Base-by-base conservation (phyloP, 2,888 invertebrate species). In the Amorpha juglandis region DNA sequence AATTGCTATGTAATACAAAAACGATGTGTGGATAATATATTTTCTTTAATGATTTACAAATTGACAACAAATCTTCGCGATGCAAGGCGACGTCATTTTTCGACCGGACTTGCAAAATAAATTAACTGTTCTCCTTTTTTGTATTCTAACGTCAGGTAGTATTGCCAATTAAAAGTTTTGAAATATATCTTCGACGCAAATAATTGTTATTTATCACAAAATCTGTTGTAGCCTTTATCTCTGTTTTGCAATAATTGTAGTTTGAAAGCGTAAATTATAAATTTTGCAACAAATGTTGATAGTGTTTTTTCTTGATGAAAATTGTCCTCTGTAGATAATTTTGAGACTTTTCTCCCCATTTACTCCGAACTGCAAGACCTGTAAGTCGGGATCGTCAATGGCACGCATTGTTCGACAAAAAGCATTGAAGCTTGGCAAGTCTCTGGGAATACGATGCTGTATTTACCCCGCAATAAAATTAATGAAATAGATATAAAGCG, bases 191-290 rank as follows among this genome's bases (percentile, higher is more conserved):
- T 19, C 6, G 42, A 58, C 58, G 21, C 42, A 42, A 42, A 42
- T 42, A 9, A 42, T 58, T 38, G 35, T 38, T 42, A 58, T 42
- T 38, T 58, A 42, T 19, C 42, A 58, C 42, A 42, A 58, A 16
- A 12, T 42, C 12, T 58, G 35, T 58, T 19, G 58, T 42, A 58
- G 42, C 11, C 19, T 58, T 42, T 35, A 38, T 58, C 35, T 11
- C 38, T 12, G 19, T 12, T 1, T 38, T 19, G 42, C 19, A 33
- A 27, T 27, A 27, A 53, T 53, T 53, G 35, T 58, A 42, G 4
- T 42, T 19, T 12, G 58, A 42, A 58, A 58, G 58, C 58, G 58
- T 58, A 42, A 58, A 58, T 58, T 58, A 42, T 42, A 6, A 3
- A 12, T 58, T 58, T 19, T 19, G 58, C 6, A 58, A 58, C 11